Evolutionary conservation across 2,888 invertebrate genomes (phyloP).

Genomic region (Aphidius colemani): DNA sequence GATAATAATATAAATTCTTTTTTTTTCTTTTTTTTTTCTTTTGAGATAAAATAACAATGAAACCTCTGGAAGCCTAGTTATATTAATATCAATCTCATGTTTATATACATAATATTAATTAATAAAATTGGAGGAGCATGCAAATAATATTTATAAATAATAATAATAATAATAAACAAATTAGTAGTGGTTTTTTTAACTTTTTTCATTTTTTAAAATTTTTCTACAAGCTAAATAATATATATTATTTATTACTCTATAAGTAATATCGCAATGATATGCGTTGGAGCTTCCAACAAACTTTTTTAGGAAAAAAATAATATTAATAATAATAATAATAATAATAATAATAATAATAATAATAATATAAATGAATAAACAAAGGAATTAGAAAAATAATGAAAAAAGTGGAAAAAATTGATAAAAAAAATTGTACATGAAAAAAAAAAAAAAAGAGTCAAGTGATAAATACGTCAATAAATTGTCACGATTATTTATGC

Average conservation of each 20-base stretch:
- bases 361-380: constrained; percentile 22
- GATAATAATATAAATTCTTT: neutral
- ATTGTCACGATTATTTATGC: constrained; percentile 47
- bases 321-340: constrained; percentile 20
- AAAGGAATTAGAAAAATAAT: neutral
- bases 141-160: constrained; percentile 31
- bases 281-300: constrained; percentile 40
- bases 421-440: constrained; percentile 23
- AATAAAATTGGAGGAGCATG: constrained; percentile 49
- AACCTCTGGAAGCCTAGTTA: constrained; percentile 36
- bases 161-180: constrained; percentile 8
- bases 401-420: constrained; percentile 16
- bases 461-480: constrained; percentile 35
- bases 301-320: constrained; percentile 30
- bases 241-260: constrained; percentile 49
- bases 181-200: constrained; percentile 37
- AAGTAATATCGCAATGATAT: constrained; percentile 39
- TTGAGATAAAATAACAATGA: neutral
- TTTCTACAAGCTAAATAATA: constrained; percentile 51
- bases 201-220: constrained; percentile 53
- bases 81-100: constrained; percentile 50
- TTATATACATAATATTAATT: constrained; percentile 53
- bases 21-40: no score
- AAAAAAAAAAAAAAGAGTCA: constrained; percentile 27
- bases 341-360: constrained; percentile 18